Conservation (phyloP, 1,140 invertebrate species). For the Drosophila nikananu region DNA sequence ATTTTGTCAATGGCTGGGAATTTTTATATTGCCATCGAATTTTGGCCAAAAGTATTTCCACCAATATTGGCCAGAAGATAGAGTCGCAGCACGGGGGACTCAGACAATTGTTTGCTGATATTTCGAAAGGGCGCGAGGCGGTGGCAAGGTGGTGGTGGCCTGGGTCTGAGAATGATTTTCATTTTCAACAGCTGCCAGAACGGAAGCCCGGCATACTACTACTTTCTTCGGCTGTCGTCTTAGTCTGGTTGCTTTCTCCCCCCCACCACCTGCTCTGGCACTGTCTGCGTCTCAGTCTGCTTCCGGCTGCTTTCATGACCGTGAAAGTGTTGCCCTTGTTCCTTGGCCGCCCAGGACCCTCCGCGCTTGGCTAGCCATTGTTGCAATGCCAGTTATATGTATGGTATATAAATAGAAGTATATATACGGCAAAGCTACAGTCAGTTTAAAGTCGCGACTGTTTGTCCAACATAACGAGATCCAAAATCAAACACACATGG, state of each 20-base stretch:
- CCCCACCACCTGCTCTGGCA: neutral
- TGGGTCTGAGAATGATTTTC: constrained; percentile 62
- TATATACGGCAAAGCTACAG: neutral
- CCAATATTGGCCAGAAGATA: constrained; percentile 56
- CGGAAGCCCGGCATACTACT: constrained; percentile 64
- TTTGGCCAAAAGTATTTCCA: constrained; percentile 55
- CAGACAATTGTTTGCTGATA: constrained; percentile 59
- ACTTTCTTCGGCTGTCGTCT: constrained; percentile 73
- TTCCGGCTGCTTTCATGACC: constrained; percentile 62
- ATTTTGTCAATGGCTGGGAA: constrained; percentile 65
- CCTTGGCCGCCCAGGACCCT: constrained; percentile 29
- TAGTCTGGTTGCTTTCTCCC: constrained; percentile 35
- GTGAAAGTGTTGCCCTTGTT: constrained; percentile 63
- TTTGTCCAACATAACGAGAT: constrained; percentile 70
- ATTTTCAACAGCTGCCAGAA: constrained; percentile 71
- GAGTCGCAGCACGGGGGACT: constrained; percentile 11
- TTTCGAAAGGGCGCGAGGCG: constrained; percentile 45
- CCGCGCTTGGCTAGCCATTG: constrained; percentile 61
- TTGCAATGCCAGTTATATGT: constrained; percentile 52
- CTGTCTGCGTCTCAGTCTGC: constrained; percentile 29
- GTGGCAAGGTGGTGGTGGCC: neutral
- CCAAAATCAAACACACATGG: constrained; percentile 66
- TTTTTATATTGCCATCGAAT: constrained; percentile 76
- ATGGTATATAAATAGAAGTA: constrained; percentile 14
- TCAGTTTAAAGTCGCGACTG: constrained; percentile 74